Evolutionary conservation across 2,888 invertebrate species (phyloP).

Genomic region (Cheilosia vulpina): DNA sequence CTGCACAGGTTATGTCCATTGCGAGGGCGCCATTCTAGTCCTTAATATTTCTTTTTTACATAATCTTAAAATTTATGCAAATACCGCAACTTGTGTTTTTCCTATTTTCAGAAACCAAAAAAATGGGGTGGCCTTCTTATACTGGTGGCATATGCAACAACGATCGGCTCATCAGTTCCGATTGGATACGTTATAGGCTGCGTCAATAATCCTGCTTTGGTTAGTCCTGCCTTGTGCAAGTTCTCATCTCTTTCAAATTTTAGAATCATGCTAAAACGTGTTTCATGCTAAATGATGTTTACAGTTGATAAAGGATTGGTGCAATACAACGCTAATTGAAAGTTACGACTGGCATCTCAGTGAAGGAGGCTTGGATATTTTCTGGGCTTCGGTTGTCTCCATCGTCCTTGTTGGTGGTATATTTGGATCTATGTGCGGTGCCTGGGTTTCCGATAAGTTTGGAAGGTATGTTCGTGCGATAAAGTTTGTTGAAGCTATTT

Average conservation of each 20-base stretch:
- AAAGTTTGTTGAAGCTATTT: too few species aligned
- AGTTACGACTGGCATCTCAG: constrained; percentile 85
- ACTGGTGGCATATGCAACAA: constrained; percentile 88
- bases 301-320: constrained; percentile 87
- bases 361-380: constrained; percentile 85
- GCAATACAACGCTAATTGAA: constrained; percentile 87
- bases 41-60: too few species aligned
- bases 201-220: constrained; percentile 91
- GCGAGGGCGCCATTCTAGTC: too few species aligned
- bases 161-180: constrained; percentile 90
- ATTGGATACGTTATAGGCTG: constrained; percentile 94
- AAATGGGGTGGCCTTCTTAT: constrained; percentile 84
- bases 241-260: neutral
- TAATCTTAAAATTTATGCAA: neutral
- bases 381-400: constrained; percentile 94
- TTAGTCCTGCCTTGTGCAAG: constrained; percentile 79
- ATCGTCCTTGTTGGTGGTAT: constrained; percentile 95
- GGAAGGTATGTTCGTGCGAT: constrained; percentile 85
- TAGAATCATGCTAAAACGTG: neutral
- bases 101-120: constrained; percentile 54
- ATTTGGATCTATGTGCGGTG: constrained; percentile 91
- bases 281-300: too few species aligned
- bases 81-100: neutral
- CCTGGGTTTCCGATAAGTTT: constrained; percentile 88
- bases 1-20: too few species aligned